Base-by-base conservation (phyloP, 2,113 vertebrate genomes). In the Saiga tatarica region DNA sequence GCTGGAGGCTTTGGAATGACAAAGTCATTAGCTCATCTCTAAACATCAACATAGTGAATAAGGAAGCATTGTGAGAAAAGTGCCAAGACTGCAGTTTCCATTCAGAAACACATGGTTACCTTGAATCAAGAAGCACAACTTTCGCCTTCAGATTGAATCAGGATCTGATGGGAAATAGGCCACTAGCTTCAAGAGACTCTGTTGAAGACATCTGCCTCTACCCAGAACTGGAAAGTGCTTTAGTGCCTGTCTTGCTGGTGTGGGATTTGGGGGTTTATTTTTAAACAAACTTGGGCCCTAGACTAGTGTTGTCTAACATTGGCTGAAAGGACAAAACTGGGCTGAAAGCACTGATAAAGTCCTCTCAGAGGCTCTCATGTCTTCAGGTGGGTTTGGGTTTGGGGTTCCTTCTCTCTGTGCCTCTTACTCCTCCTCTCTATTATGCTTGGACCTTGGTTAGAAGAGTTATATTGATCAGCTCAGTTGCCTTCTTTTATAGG, bases 111-210 rank as follows among this genome's bases (percentile, higher is more conserved):
- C 59, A 1, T 50, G 93, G 59, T 86, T 71, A 42, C 59, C 94
- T 33, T 81, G 95, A 60, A 90, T 1, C 21, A 97, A 95, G 74
- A 91, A 57, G 96, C 88, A 4, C 14, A 0, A 45, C 95, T 42
- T 87, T 87, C 19, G 33, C 89, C 92, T 78, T 94, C 87, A 90
- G 78, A 86, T 42, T 0, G 92, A 97, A 93, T 91, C 84, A 96
- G 95, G 83, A 84, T 92, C 94, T 96, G 89, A 95, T 98, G 98
- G 60, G 78, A 91, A 98, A 16, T 96, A 98, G 96, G 82, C 36
- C 0, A 11, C 89, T 36, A 91, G 90, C 94, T 71, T 84, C 42
- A 0, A 30, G 64, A 53, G 97, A 71, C 84, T 86, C 88, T 30
- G 2, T 14, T 10, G 6, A 82, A 92, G 91, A 85, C 36, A 30